Evolutionary conservation across 64 coral and sea anemone species (phyloP).

Genomic region (Platygyra sinensis): DNA sequence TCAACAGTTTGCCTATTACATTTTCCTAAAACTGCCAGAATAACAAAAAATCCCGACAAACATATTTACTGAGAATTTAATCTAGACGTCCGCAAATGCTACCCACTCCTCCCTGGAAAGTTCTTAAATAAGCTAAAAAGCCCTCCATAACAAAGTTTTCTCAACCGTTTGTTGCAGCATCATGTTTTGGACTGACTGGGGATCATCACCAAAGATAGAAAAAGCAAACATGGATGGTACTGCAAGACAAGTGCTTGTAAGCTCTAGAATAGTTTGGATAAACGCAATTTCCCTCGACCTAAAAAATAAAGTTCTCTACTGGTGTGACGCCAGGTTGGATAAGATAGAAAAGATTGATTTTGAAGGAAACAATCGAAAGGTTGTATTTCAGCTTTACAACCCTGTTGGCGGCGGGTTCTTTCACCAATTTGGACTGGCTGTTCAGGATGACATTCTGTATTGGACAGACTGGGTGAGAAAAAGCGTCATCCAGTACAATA

Average conservation of each 20-base stretch:
- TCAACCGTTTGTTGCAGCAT: constrained; percentile 11
- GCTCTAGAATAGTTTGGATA: constrained; percentile 18
- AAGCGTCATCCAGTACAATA: constrained; percentile 33
- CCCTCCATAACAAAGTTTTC: not conserved
- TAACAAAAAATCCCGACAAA: too few species aligned
- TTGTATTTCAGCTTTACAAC: not conserved
- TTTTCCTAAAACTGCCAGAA: too few species aligned
- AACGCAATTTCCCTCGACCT: constrained; percentile 71
- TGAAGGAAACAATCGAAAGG: constrained; percentile 3
- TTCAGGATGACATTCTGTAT: constrained; percentile 7
- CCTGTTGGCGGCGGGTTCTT: too few species aligned
- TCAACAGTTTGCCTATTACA: too few species aligned
- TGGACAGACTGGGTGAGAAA: constrained; percentile 40
- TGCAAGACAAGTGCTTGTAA: constrained; percentile 45
- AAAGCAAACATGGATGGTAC: constrained; percentile 76
- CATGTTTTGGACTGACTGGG: constrained; percentile 85
- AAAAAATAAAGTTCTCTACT: constrained; percentile 54
- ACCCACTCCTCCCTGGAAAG: too few species aligned
- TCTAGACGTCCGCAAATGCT: too few species aligned
- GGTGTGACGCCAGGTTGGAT: constrained; percentile 57
- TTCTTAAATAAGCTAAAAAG: too few species aligned
- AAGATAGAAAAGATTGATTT: constrained; percentile 66
- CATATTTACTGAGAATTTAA: too few species aligned
- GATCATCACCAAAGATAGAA: constrained; percentile 66
- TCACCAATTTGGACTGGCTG: not conserved